Percentiles rank a stretch among this genome's conserved stretches.
Evolutionary conservation across 2,888 invertebrate genomes (phyloP).

Genomic region (Torymus aiolomorphi): DNA sequence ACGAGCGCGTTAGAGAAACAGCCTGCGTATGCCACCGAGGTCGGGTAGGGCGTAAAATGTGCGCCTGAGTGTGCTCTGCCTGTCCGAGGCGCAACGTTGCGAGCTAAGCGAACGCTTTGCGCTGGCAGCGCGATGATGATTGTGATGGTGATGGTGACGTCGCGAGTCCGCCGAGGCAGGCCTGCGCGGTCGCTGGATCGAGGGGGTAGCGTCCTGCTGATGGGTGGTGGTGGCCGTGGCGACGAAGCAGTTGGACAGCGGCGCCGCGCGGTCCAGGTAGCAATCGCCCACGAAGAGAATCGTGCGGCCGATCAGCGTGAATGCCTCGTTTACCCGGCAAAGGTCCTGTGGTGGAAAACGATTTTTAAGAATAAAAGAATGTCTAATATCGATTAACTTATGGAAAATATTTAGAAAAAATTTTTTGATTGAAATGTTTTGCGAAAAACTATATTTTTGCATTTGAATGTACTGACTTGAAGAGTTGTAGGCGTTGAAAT

Average conservation of each 20-base stretch:
- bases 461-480: conserved; percentile 56
- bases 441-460: background rate
- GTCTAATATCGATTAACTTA: background rate
- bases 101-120: conserved; percentile 42
- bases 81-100: conserved; percentile 40
- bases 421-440: background rate
- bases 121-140: background rate
- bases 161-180: background rate
- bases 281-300: conserved; percentile 62
- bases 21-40: conserved; percentile 46
- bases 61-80: conserved; percentile 46
- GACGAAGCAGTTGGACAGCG: conserved; percentile 35
- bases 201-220: conserved; percentile 12
- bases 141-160: background rate
- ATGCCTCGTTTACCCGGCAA: conserved; percentile 57
- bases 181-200: background rate
- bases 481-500: conserved; percentile 59
- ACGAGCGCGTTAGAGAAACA: conserved; percentile 44
- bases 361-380: background rate
- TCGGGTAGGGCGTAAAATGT: conserved; percentile 56
- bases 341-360: conserved; percentile 56
- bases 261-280: conserved; percentile 57
- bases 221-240: background rate
- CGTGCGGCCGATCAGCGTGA: conserved; percentile 60
- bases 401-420: background rate